These are phyloP conservation scores for Dolichoris vasculosae DNA, from an alignment of 1,140 invertebrate species.

Conservation along the genomic window DNA sequence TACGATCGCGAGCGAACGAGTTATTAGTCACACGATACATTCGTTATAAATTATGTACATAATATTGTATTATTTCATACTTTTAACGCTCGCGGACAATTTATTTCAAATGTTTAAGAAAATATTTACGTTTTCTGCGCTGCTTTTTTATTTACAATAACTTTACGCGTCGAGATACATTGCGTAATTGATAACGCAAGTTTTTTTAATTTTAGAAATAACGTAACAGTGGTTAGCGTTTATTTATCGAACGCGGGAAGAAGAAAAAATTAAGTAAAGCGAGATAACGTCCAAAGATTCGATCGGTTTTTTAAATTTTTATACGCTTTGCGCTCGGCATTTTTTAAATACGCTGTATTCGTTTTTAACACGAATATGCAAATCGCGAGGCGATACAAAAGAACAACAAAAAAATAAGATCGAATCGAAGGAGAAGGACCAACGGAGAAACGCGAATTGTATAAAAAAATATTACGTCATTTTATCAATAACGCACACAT, in stretches of 20 bases:
- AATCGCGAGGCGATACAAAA: not conserved
- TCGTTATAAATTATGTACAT: slow-evolving; percentile 1
- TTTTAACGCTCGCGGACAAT: not conserved
- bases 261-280: not conserved
- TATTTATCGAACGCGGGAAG: not conserved
- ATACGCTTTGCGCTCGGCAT: not conserved
- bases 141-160: not conserved
- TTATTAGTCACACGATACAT: not conserved
- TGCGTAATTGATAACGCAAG: not conserved
- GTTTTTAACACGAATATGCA: not conserved
- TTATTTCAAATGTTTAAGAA: not conserved
- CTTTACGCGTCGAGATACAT: not conserved
- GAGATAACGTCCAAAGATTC: not conserved
- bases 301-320: not conserved
- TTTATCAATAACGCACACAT: too few relatives aligned
- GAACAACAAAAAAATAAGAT: not conserved
- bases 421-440: not conserved
- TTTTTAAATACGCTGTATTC: not conserved
- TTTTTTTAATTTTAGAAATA: slow-evolving; percentile 22
- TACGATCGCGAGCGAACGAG: not conserved
- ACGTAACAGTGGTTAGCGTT: not conserved
- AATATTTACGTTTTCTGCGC: not conserved
- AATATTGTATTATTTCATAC: not conserved
- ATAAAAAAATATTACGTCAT: too few relatives aligned
- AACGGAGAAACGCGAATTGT: too few relatives aligned